phyloP scores from a whole-genome alignment of 2,113 vertebrate species.

The Petroica traversi region DNA sequence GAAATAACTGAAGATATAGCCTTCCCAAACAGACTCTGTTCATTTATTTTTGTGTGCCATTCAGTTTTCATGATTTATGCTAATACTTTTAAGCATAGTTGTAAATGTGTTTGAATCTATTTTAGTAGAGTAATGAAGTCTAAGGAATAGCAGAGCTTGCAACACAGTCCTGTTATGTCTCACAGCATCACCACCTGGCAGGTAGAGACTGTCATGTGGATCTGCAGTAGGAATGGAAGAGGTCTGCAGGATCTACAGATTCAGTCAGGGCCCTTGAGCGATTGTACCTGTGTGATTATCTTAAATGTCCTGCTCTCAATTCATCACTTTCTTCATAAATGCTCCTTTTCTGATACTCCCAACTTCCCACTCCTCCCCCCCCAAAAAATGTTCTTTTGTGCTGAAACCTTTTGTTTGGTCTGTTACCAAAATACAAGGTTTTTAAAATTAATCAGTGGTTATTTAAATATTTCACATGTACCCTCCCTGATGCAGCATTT shows the following conservation, averaged over 20 bases:
- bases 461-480: not conserved
- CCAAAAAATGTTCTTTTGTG: not conserved
- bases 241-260: not conserved
- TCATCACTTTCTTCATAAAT: not conserved
- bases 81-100: conserved; percentile 12
- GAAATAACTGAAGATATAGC: not conserved
- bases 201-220: not conserved
- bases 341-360: not conserved
- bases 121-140: not conserved
- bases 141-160: not conserved
- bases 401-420: not conserved
- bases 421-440: not conserved
- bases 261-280: not conserved
- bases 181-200: not conserved
- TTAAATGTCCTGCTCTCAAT: not conserved
- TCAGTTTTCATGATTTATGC: not conserved
- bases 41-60: not conserved
- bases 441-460: not conserved
- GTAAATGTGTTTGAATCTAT: not conserved
- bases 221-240: not conserved
- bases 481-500: not conserved
- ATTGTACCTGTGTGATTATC: not conserved
- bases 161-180: not conserved
- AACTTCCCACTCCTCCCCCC: not conserved
- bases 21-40: not conserved